Evolutionary conservation across 2,888 invertebrate species (phyloP), one percentile per base, ranked within the genome.

Genomic region (Drosophila suboccidentalis): DNA sequence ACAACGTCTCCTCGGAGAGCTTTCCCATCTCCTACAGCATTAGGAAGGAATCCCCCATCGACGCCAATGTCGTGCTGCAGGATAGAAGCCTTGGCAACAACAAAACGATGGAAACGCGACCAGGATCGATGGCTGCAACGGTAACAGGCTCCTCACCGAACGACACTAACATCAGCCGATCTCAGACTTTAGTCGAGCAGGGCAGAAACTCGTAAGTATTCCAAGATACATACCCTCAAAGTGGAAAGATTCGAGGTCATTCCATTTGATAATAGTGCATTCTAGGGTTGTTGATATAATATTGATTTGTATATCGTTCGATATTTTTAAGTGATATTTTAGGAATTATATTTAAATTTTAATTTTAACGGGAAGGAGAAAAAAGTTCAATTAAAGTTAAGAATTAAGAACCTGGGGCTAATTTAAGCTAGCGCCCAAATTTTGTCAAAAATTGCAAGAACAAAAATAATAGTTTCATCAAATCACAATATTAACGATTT

Each of bases 1-100:
- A 92, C 17, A 91, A 91, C 57, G 82, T 90, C 60, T 92, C 92
- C 36, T 80, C 87, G 70, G 92, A 92, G 9, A 87, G 89, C 44
- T 84, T 85, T 1, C 91, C 90, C 44, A 90, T 90, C 41, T 87
- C 89, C 26, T 91, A 89, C 73, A 82, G 77, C 60, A 71, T 75
- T 2, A 51, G 67, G 39, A 60, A 63, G 17, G 57, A 65, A n/a
- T 15, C 58, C 5, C 71, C 87, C 11, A 62, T 88, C n/a, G 87
- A 86, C 44, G 86, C 73, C 4, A 66, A 86, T 39, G 82, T 85
- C 49, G 78, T 88, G 17, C 55, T 86, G 17, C 71, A 73, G 53
- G 49, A 74, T 1, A 69, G 46, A 29, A 44, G 19, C 2, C 38
- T 11, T 0, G 3, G 19, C 49, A 60, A 38, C 49, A 54, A 15